phyloP scores from a whole-genome alignment of 2,888 invertebrate genomes.

The Acanthoscelides obtectus region DNA sequence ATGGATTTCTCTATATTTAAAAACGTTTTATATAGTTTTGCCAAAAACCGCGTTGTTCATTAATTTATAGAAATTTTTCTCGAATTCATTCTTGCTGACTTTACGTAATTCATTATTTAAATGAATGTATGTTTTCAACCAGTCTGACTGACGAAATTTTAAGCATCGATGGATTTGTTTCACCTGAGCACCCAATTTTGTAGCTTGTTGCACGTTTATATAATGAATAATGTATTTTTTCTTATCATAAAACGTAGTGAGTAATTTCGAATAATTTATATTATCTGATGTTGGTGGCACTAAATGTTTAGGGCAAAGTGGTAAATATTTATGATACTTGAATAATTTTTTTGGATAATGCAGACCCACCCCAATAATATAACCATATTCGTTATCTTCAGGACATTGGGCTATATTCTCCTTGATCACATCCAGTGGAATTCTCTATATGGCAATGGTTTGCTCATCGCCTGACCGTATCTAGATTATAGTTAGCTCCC shows the following conservation, averaged over 20 bases:
- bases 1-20: too few species aligned
- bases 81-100: constrained; percentile 19
- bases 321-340: background rate
- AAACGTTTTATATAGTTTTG: too few species aligned
- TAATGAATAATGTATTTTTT: background rate
- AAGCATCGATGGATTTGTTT: constrained; percentile 16
- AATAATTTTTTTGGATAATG: background rate
- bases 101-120: constrained; percentile 16
- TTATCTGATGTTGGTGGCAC: background rate
- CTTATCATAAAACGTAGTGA: background rate
- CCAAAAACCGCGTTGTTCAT: too few species aligned
- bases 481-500: constrained; percentile 24
- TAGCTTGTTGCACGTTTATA: background rate
- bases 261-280: too few species aligned
- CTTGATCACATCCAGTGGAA: background rate
- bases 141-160: constrained; percentile 21
- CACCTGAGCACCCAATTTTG: constrained; percentile 14
- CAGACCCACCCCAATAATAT: constrained; percentile 1
- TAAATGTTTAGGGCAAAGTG: constrained; percentile 1
- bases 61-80: constrained; percentile 17
- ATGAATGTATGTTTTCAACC: constrained; percentile 20
- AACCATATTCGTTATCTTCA: background rate
- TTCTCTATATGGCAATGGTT: background rate
- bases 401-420: background rate
- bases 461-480: constrained; percentile 4